Evolutionary conservation across 2,888 invertebrate genomes (phyloP), one percentile per base, ranked within the genome.

Genomic region (Melanargia galathea): DNA sequence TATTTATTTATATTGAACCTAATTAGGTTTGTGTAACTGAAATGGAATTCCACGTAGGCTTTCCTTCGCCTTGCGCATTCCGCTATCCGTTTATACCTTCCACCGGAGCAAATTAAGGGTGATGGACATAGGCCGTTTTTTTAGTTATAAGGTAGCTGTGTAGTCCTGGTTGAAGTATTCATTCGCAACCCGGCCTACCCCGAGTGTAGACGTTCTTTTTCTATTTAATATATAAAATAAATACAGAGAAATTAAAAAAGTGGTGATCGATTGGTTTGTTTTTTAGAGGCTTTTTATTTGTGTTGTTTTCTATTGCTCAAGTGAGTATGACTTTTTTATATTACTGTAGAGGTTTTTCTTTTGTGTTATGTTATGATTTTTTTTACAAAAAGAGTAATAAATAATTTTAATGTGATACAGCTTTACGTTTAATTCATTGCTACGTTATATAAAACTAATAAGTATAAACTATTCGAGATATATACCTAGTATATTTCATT

Each of bases 171-270:
- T 64, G 65, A 67, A 70, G 70, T 75, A 71, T 66, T 77, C 89
- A 89, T 75, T 90, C 82, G 77, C 79, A 81, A 79, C 80, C 81
- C 73, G 72, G 73, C 74, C 69, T 71, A 77, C 73, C 76, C 73
- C 71, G 83, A 65, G 81, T 40, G 68, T 70, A 73, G 79, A 84
- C 86, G 86, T 85, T 68, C 59, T 51, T 67, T 68, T 65, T 62
- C 63, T 30, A 10, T 30, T n/a, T 49, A 22, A 4, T 10, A 51
- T 51, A 66, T 63, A 58, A 66, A 65, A 67, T 55, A 18, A 30
- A 33, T 48, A 10, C 18, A 35, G 18, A n/a, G 43, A 55, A 48
- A 16, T 16, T 55, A 0, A 3, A 54, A 38, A 43, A 20, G 35
- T 30, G 56, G 66, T 66, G 65, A 64, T 45, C 56, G n/a, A 35